Evolutionary conservation across 1,140 invertebrate species (phyloP).

Genomic region (Drosophila gunungcola): DNA sequence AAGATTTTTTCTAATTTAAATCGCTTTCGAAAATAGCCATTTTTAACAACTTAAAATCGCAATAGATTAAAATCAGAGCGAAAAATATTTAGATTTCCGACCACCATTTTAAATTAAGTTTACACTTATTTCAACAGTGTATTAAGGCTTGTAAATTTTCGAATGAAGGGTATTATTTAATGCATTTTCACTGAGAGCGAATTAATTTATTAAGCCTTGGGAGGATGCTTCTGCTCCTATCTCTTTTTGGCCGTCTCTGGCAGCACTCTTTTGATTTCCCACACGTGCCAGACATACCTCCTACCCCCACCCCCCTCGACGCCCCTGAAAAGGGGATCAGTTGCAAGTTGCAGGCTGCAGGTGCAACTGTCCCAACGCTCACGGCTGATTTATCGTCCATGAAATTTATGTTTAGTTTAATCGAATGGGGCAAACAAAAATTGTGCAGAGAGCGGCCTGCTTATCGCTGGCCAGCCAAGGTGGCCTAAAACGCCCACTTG

Average conservation of each 20-base stretch:
- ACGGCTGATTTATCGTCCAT: constrained; percentile 75
- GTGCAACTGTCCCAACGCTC: constrained; percentile 62
- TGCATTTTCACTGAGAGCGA: constrained; percentile 11
- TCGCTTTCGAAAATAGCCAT: too few species aligned
- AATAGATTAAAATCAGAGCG: too few species aligned
- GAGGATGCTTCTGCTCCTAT: too few species aligned
- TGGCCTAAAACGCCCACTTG: background rate
- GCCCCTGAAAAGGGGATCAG: background rate
- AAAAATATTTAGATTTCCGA: too few species aligned
- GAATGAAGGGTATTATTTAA: constrained; percentile 30
- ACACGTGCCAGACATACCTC: constrained; percentile 25
- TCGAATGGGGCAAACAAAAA: constrained; percentile 74
- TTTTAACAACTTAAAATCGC: too few species aligned
- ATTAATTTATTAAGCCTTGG: constrained; percentile 41
- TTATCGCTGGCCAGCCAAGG: constrained; percentile 52
- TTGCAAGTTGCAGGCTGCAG: constrained; percentile 40
- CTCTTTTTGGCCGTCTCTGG: background rate
- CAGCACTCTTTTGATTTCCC: constrained; percentile 55
- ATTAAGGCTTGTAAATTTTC: background rate
- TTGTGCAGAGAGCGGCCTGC: constrained; percentile 44
- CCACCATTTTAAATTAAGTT: too few species aligned
- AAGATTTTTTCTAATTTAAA: too few species aligned
- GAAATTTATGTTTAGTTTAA: constrained; percentile 80
- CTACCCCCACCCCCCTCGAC: too few species aligned
- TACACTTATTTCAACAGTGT: too few species aligned